phyloP scores from a whole-genome alignment of 2,888 invertebrate species.

The Pandemis cinnamomeana region DNA sequence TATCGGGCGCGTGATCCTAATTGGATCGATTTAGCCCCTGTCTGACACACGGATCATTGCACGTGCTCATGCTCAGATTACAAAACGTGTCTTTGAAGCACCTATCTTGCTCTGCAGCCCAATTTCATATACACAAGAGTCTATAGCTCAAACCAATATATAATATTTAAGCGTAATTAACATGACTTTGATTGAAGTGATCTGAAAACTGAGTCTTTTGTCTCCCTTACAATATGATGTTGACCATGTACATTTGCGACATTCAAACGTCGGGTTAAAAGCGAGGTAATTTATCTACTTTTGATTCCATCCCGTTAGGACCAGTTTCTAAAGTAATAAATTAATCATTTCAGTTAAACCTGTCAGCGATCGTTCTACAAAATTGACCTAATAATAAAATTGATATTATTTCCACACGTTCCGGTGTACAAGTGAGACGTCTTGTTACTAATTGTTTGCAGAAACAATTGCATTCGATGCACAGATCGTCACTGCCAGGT shows the following conservation, averaged over 20 bases:
- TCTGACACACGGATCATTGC: constrained; percentile 51
- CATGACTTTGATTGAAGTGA: neutral
- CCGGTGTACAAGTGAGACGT: constrained; percentile 4
- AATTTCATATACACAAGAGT: neutral
- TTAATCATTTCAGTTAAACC: neutral
- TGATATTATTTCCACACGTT: constrained; percentile 8
- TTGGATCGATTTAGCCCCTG: constrained; percentile 54
- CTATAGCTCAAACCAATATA: neutral
- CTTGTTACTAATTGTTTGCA: constrained; percentile 15
- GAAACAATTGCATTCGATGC: constrained; percentile 25
- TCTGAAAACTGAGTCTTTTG: neutral
- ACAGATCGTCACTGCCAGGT: constrained; percentile 22
- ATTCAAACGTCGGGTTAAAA: neutral
- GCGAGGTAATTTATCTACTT: neutral
- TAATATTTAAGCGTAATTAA: neutral
- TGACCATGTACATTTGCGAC: neutral
- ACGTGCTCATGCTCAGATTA: constrained; percentile 55
- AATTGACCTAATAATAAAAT: neutral
- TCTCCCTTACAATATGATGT: neutral
- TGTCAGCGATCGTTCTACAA: constrained; percentile 11
- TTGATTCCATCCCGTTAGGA: neutral
- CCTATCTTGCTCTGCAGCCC: constrained; percentile 47
- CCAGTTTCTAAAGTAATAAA: neutral
- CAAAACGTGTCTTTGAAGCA: constrained; percentile 56
- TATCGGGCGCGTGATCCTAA: constrained; percentile 52